Evolutionary conservation across 2,888 invertebrate genomes (phyloP), one percentile per base, ranked within the genome.

Genomic region (Dusona sp.): DNA sequence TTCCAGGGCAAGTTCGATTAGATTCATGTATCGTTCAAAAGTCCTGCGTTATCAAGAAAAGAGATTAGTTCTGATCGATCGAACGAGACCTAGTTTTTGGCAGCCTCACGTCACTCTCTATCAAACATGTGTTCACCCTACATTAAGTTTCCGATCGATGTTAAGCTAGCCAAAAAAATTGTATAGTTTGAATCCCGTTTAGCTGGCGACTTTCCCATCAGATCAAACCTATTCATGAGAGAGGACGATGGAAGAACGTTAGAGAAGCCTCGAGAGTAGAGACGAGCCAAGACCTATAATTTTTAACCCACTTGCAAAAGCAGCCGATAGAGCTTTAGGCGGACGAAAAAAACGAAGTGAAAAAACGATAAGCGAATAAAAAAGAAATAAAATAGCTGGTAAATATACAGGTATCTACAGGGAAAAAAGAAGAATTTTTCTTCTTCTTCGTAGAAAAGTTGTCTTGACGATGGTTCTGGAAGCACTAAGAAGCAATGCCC

Each of bases 291-390:
- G 79, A 86, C 79, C 84, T 83, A 84, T 87, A 85, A 87, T 87
- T 85, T 82, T 87, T 87, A 84, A 84, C 82, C 87, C 85, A 84
- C 85, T 87, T 82, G 84, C 83, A 82, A 87, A 79, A 87, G 82
- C 79, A 85, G 85, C 81, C 80, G 81, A 64, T 74, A 54, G 83
- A 85, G 79, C 75, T 38, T 42, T 54, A 11, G 38, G 48, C 29
- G 29, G 29, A 51, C 29, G 25, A 70, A 80, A 70, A 68, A 42
- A 9, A 42, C 13, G 13, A 42, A 42, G 42, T 42, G 45, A 72
- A 51, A 77, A 72, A 70, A 72, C 65, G 79, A 78, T 68, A 80
- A 86, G 72, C 72, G 48, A 65, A 73, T 48, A 64, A 65, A 75
- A 83, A 22, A 19, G 65, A 51, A 79, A 75, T 33, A 29, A 54